phyloP scores from a whole-genome alignment of 2,113 vertebrate species.

The Actenoides hombroni region DNA sequence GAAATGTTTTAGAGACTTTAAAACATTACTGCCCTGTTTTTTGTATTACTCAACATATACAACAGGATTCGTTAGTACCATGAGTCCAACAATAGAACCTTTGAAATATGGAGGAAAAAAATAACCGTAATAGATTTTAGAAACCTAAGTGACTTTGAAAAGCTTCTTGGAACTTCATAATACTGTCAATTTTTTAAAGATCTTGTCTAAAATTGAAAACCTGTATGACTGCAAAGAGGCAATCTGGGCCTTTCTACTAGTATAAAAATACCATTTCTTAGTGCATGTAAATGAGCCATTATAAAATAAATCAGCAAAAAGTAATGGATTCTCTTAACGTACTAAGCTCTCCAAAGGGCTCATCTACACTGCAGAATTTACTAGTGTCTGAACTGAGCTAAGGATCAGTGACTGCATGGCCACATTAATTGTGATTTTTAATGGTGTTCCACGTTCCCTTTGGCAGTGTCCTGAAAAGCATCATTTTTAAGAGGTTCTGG shows the following conservation, averaged over 20 bases:
- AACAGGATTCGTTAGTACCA: constrained; percentile 1
- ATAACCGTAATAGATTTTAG: neutral
- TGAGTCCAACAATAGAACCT: constrained; percentile 5
- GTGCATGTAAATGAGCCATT: constrained; percentile 59
- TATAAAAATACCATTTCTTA: constrained; percentile 32
- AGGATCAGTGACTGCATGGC: neutral
- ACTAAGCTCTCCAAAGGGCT: constrained; percentile 18
- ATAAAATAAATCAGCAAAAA: constrained; percentile 58
- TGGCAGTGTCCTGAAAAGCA: neutral
- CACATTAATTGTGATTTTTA: neutral
- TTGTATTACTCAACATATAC: constrained; percentile 25
- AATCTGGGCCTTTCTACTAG: constrained; percentile 35
- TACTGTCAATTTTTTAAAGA: constrained; percentile 43
- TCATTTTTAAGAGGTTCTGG: neutral
- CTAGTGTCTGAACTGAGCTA: neutral
- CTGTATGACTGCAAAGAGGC: constrained; percentile 23
- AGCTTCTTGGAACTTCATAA: constrained; percentile 51
- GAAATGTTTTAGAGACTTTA: constrained; percentile 50
- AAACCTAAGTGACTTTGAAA: constrained; percentile 52
- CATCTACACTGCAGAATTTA: neutral
- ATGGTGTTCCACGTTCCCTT: neutral
- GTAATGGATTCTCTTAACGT: constrained; percentile 36
- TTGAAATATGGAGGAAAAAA: constrained; percentile 9
- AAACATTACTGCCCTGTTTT: constrained; percentile 50
- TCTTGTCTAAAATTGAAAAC: constrained; percentile 64